Evolutionary conservation across 2,797 vertebrate species (phyloP).

Genomic region (Anabas testudineus): DNA sequence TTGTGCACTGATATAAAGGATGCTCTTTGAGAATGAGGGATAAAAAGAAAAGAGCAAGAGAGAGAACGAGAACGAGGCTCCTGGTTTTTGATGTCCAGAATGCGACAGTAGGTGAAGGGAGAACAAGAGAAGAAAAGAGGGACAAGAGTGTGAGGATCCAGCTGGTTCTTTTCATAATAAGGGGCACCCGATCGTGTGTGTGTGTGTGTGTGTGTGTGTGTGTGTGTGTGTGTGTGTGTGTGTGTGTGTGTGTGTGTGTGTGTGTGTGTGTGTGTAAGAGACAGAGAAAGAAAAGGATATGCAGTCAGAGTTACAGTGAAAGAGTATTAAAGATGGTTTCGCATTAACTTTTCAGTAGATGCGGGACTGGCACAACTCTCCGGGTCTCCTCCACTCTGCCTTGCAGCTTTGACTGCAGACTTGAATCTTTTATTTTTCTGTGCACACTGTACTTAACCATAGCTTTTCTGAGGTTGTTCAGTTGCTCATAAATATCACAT

Average conservation of each 20-base stretch:
- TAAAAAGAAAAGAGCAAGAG: slow-evolving; percentile 49
- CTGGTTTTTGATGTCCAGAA: slow-evolving; percentile 77
- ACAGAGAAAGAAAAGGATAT: slow-evolving; percentile 32
- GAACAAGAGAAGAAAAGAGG: slow-evolving; percentile 48
- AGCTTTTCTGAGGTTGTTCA: slow-evolving; percentile 52
- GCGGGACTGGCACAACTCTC: slow-evolving; percentile 60
- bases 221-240: slow-evolving; percentile 11
- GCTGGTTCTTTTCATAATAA: slow-evolving; percentile 75
- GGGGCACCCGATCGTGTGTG: slow-evolving; percentile 46
- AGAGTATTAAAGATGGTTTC: slow-evolving; percentile 65
- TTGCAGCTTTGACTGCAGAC: slow-evolving; percentile 44
- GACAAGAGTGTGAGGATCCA: slow-evolving; percentile 53
- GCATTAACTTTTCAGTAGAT: slow-evolving; percentile 80
- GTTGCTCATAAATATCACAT: slow-evolving; percentile 76
- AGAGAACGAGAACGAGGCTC: slow-evolving; percentile 42
- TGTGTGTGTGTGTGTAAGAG: neutral
- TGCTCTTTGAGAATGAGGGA: slow-evolving; percentile 73
- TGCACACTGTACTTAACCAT: slow-evolving; percentile 50
- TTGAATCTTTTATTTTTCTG: slow-evolving; percentile 32
- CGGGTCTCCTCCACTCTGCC: slow-evolving; percentile 45
- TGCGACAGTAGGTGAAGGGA: slow-evolving; percentile 67
- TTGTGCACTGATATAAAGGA: slow-evolving; percentile 64
- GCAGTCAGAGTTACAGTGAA: neutral
- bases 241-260: neutral
- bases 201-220: slow-evolving; percentile 19